Conservation (phyloP, 2,113 vertebrate species). For the Sinocyclocheilus grahami region DNA sequence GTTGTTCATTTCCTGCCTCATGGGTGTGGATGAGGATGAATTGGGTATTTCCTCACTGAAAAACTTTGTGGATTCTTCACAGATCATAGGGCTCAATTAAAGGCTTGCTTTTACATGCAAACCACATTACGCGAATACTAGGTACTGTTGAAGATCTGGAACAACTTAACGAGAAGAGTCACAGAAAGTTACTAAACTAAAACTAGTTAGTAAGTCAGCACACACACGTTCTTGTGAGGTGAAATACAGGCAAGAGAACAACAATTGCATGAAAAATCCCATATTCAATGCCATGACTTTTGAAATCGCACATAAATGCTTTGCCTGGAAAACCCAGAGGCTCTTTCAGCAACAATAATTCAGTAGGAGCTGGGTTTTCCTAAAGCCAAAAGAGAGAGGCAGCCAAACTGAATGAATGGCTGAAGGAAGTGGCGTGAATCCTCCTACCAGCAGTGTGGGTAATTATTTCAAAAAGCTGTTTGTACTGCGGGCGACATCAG, state of each 20-base stretch:
- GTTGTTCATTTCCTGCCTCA: slow-evolving; percentile 23
- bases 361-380: slow-evolving; percentile 33
- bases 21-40: background rate
- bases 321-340: slow-evolving; percentile 5
- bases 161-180: background rate
- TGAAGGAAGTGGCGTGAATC: slow-evolving; percentile 22
- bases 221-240: background rate
- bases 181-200: slow-evolving; percentile 13
- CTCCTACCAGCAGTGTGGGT: slow-evolving; percentile 19
- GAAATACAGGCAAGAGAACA: background rate
- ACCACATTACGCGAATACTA: background rate
- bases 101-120: background rate
- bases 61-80: slow-evolving; percentile 2
- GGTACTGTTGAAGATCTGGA: background rate
- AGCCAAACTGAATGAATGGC: slow-evolving; percentile 15
- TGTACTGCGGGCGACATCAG: slow-evolving; percentile 3
- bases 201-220: background rate
- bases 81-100: background rate
- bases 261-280: slow-evolving; percentile 12
- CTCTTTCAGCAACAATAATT: slow-evolving; percentile 29
- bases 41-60: slow-evolving; percentile 22
- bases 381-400: slow-evolving; percentile 18
- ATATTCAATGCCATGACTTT: slow-evolving; percentile 6
- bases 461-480: slow-evolving; percentile 26
- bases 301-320: slow-evolving; percentile 17